Evolutionary conservation across 1,140 invertebrate species (phyloP).

Genomic region (Rhizoglyphus robini): DNA sequence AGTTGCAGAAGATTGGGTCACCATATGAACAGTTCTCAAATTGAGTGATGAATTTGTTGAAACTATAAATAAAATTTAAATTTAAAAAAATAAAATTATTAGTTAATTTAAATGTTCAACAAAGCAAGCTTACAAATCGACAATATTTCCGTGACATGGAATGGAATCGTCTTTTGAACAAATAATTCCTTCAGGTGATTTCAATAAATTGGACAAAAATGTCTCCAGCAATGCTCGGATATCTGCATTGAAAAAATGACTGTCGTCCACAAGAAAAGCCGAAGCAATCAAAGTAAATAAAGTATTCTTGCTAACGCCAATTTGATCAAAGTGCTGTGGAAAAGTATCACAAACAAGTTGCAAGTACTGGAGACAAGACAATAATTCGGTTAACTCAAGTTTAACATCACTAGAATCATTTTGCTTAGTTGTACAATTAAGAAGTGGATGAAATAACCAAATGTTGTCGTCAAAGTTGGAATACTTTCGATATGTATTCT

Average conservation of each 20-base stretch:
- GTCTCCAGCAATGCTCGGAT: background rate
- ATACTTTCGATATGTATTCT: conserved; percentile 9
- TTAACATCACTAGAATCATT: background rate
- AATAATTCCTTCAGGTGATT: background rate
- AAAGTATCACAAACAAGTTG: background rate
- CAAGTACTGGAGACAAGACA: background rate
- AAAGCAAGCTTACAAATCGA: conserved; percentile 11
- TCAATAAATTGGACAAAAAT: background rate
- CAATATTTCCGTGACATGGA: background rate
- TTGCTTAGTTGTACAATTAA: background rate
- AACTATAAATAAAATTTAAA: conserved; percentile 9
- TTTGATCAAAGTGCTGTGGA: background rate
- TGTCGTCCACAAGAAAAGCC: conserved; percentile 10
- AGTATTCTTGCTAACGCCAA: background rate
- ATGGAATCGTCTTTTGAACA: conserved; percentile 1
- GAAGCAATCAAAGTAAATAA: conserved; percentile 10
- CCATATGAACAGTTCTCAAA: conserved; percentile 20
- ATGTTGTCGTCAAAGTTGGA: conserved; percentile 8
- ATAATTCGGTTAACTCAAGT: background rate
- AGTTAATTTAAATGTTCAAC: too few relatives aligned
- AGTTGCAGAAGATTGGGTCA: conserved; percentile 19
- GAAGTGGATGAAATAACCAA: conserved; percentile 22
- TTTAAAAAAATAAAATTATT: background rate
- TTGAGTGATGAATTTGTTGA: conserved; percentile 1
- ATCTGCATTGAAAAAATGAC: conserved; percentile 17